Conservation (phyloP, 2,888 invertebrate genomes). For the Cantharis lateralis region DNA sequence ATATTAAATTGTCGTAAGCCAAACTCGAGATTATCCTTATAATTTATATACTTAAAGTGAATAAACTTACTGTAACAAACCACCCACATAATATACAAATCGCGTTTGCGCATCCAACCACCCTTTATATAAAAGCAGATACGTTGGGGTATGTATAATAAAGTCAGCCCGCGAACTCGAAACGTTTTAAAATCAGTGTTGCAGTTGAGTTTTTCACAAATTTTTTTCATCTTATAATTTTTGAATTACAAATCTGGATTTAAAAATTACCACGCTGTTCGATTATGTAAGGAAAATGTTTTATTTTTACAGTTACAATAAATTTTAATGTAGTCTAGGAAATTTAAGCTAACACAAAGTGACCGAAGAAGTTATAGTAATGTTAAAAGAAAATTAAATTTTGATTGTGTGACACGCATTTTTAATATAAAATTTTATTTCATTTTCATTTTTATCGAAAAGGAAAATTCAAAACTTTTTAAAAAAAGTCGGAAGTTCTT, state of each 20-base stretch:
- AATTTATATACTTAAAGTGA: conserved; percentile 20
- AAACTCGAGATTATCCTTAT: not conserved
- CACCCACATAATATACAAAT: conserved; percentile 38
- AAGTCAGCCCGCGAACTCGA: conserved; percentile 30
- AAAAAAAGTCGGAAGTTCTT: not conserved
- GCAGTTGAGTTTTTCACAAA: conserved; percentile 4
- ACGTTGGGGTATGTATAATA: conserved; percentile 29
- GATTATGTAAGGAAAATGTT: not conserved
- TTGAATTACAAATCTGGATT: conserved; percentile 13
- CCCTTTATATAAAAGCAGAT: conserved; percentile 38
- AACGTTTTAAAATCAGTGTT: conserved; percentile 22
- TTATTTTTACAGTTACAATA: not conserved
- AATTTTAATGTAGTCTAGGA: not conserved
- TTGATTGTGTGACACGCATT: not conserved
- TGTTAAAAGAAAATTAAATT: too few species aligned
- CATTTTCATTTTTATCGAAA: not conserved
- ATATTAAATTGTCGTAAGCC: not conserved
- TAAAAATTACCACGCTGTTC: not conserved
- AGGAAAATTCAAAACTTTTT: not conserved
- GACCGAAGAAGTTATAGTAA: not conserved
- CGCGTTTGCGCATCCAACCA: conserved; percentile 33
- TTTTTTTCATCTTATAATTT: conserved; percentile 10
- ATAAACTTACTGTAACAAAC: conserved; percentile 25
- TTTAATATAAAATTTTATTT: not conserved
- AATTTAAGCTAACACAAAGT: not conserved